Conservation (phyloP, 2,113 vertebrate species). For the Chlamydotis undulata region DNA sequence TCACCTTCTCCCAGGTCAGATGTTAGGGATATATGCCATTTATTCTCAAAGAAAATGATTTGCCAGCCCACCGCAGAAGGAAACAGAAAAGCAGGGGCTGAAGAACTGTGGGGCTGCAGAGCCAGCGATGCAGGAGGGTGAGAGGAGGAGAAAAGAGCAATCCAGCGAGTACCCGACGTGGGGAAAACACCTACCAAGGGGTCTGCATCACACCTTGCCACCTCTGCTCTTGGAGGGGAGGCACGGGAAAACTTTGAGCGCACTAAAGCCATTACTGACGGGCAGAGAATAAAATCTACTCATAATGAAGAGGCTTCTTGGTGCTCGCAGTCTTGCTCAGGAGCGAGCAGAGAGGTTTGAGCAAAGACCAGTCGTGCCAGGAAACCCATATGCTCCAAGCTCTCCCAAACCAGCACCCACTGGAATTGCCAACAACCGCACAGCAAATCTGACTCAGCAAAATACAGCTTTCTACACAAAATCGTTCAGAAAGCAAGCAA, state of each 20-base stretch:
- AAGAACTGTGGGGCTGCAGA: neutral
- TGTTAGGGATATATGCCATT: neutral
- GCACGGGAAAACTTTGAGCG: fast-evolving
- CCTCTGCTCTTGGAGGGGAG: neutral
- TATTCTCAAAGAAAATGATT: neutral
- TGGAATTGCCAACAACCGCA: fast-evolving
- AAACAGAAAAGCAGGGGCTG: neutral
- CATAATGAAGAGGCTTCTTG: neutral
- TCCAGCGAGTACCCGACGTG: fast-evolving
- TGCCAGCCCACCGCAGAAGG: neutral
- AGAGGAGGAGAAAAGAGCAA: neutral
- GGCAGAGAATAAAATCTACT: neutral
- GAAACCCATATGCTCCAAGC: fast-evolving
- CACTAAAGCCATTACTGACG: neutral
- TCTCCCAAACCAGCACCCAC: neutral
- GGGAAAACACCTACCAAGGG: fast-evolving
- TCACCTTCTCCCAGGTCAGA: neutral
- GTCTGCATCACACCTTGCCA: fast-evolving
- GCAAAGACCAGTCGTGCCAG: neutral
- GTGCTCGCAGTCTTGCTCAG: neutral
- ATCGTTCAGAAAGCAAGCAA: fast-evolving
- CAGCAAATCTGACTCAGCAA: fast-evolving
- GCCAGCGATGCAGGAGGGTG: neutral
- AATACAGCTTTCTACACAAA: fast-evolving
- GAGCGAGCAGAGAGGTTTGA: neutral